Conservation (phyloP, 1,140 invertebrate genomes). For the Aphelinus certus region DNA sequence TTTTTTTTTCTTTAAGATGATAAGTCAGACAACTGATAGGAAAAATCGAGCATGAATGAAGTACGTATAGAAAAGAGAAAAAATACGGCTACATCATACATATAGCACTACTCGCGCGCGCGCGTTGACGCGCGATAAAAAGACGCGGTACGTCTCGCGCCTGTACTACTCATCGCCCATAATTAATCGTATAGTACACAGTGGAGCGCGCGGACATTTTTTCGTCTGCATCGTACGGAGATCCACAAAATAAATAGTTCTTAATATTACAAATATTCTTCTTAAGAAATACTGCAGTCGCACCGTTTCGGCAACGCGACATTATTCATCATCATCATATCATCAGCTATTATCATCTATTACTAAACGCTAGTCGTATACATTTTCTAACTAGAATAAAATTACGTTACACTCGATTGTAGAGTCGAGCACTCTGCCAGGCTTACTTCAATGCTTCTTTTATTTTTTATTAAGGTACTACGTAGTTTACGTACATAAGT, state of each 20-base stretch:
- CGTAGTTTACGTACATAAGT: conserved; percentile 41
- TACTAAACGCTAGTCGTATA: conserved; percentile 63
- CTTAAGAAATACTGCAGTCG: conserved; percentile 63
- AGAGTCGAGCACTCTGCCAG: conserved; percentile 54
- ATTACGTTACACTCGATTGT: conserved; percentile 56
- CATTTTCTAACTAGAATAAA: conserved; percentile 67
- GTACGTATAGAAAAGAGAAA: conserved; percentile 17
- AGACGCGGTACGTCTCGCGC: conserved; percentile 22
- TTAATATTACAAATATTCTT: conserved; percentile 62
- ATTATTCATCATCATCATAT: conserved; percentile 35
- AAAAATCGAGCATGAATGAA: neutral
- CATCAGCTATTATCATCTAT: conserved; percentile 8
- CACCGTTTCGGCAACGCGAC: conserved; percentile 19
- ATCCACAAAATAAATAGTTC: conserved; percentile 67
- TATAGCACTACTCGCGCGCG: conserved; percentile 21
- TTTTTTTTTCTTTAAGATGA: neutral
- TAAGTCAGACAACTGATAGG: neutral
- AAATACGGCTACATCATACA: conserved; percentile 40
- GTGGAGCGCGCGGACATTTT: conserved; percentile 48
- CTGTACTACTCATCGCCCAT: conserved; percentile 34
- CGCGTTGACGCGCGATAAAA: neutral
- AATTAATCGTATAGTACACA: conserved; percentile 49
- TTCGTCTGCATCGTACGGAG: conserved; percentile 48
- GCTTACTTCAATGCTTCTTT: conserved; percentile 11
- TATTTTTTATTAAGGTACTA: conserved; percentile 35